Evolutionary conservation across 2,888 invertebrate species (phyloP), one percentile per base, ranked within the genome.

Genomic region (Rhorus exstirpatorius): DNA sequence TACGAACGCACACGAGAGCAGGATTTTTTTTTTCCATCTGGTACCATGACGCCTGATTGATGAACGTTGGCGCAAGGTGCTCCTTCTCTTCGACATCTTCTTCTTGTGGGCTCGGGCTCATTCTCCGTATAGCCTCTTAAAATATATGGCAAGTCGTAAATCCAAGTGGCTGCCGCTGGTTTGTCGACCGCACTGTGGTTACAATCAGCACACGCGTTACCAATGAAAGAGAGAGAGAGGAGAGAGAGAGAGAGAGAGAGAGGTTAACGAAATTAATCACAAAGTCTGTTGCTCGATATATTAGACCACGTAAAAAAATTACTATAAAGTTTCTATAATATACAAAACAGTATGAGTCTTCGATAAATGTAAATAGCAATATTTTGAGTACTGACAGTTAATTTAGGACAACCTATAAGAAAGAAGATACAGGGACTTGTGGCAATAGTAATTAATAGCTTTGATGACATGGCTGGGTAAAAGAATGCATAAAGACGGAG

Each of bases 51-150:
- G 72, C 46, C 79, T 86, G 85, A 86, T 85, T 82, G 85, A 85
- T 85, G 86, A 84, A 82, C 81, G 79, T 60, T 76, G 74, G 71
- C 75, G 71, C 71, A 76, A 78, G 78, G 72, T 83, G 75, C 75
- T 84, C 76, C 76, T 68, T 79, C 76, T 70, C 70, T 71, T 58
- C 53, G 55, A 21, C 35, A 14, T 60, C 77, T 61, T 72, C 26
- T 74, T 65, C 51, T 67, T 79, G 77, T 53, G 21, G 74, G 51
- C 46, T 78, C 53, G 44, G 67, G 19, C 24, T 75, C 49, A 31
- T 71, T 51, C 44, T 44, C 53, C 60, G 31, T 55, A 68, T 51
- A 67, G 49, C 6, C 41, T 44, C 49, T 41, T 41, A 61, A 74
- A 77, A 77, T 78, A 68, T 78, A 81, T 68, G 68, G 46, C 68